A percentile compares a stretch with the other conserved stretches of the same genome.
Conservation (phyloP, 2,888 invertebrate genomes). For the Amphiduros pacificus region DNA sequence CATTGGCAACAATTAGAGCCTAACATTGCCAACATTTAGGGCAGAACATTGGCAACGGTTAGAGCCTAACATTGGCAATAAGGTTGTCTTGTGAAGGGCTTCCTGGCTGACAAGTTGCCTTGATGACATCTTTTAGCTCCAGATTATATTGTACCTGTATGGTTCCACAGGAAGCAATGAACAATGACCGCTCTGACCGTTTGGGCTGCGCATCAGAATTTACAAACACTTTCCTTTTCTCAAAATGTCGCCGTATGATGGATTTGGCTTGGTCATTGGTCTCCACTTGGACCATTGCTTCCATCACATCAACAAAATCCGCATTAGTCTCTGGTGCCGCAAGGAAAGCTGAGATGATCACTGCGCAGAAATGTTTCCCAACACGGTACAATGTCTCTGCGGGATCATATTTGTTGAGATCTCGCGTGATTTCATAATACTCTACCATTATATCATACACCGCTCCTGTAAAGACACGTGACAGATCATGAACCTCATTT, state of each 20-base stretch:
- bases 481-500: slow-evolving; percentile 7
- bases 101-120: too few relatives aligned
- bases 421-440: slow-evolving; percentile 1
- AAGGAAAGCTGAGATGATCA: slow-evolving; percentile 4
- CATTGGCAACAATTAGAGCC: too few relatives aligned
- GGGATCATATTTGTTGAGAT: slow-evolving; percentile 7
- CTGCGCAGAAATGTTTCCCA: slow-evolving; percentile 4
- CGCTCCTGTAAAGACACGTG: slow-evolving; percentile 7
- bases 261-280: neutral
- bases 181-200: too few relatives aligned
- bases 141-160: too few relatives aligned
- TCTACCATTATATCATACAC: slow-evolving; percentile 14
- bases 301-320: neutral
- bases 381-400: slow-evolving; percentile 10
- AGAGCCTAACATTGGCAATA: too few relatives aligned
- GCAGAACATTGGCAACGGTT: too few relatives aligned
- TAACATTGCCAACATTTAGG: too few relatives aligned
- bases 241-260: slow-evolving; percentile 8
- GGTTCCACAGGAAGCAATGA: too few relatives aligned
- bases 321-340: neutral
- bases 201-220: too few relatives aligned
- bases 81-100: too few relatives aligned
- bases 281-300: slow-evolving; percentile 7
- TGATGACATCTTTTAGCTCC: too few relatives aligned
- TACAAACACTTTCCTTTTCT: too few relatives aligned